phyloP scores from a whole-genome alignment of 2,113 vertebrate species.

The Thunnus maccoyii region DNA sequence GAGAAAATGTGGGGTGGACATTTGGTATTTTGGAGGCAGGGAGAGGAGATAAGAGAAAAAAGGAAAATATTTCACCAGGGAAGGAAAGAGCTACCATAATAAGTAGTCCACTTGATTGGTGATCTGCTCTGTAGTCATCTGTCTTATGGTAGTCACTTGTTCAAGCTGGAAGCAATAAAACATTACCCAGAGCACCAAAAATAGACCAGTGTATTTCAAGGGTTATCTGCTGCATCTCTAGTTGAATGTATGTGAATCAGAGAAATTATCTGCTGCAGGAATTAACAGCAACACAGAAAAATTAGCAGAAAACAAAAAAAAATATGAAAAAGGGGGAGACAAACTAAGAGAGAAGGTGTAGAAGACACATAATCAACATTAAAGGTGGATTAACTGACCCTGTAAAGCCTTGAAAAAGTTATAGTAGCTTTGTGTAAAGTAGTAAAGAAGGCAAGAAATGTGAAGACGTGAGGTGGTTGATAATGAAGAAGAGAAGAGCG shows the following conservation, averaged over 20 bases:
- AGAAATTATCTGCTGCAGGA: not conserved
- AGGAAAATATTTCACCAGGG: not conserved
- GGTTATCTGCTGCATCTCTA: not conserved
- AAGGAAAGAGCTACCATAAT: not conserved
- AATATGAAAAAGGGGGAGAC: not conserved
- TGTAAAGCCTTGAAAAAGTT: not conserved
- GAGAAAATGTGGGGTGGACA: not conserved
- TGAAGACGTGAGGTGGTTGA: conserved; percentile 2
- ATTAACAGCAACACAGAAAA: not conserved
- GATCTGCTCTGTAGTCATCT: not conserved
- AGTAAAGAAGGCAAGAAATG: not conserved
- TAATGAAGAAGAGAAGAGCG: conserved; percentile 3
- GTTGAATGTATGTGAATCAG: not conserved
- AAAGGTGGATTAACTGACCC: not conserved
- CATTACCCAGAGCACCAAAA: too few species aligned
- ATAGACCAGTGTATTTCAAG: not conserved
- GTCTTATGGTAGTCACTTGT: not conserved
- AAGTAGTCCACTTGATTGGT: not conserved
- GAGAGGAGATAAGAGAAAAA: not conserved
- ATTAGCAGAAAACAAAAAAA: not conserved
- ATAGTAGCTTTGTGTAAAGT: not conserved
- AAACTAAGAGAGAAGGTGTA: not conserved
- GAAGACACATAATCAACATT: too few species aligned
- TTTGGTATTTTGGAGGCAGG: not conserved
- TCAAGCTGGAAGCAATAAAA: not conserved